Evolutionary conservation across 2,113 vertebrate species (phyloP).

Genomic region (Melozone crissalis): DNA sequence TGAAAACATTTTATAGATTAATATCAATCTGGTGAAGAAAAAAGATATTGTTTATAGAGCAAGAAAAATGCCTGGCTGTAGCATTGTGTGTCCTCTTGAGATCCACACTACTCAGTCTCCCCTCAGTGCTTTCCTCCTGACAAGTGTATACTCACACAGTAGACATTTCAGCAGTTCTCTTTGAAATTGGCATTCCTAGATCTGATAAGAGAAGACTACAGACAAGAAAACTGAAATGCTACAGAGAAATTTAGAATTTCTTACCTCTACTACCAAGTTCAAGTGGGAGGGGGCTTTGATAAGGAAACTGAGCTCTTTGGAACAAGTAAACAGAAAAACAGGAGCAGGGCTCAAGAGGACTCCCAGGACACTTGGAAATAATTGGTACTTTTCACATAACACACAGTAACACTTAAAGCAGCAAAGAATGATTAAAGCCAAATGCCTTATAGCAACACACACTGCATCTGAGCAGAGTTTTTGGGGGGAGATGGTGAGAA

Average conservation of each 20-base stretch:
- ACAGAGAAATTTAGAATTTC: not conserved
- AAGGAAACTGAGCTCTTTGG: not conserved
- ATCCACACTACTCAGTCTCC: not conserved
- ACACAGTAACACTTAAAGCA: not conserved
- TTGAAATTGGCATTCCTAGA: not conserved
- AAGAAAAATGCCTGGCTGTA: not conserved
- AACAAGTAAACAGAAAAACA: not conserved
- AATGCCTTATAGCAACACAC: not conserved
- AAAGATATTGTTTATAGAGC: not conserved
- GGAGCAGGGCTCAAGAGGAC: not conserved
- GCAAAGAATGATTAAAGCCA: not conserved
- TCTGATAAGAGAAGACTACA: not conserved
- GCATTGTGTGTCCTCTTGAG: not conserved
- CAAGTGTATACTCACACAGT: not conserved
- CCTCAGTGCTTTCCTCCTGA: not conserved
- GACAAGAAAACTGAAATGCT: not conserved
- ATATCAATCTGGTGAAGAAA: slow-evolving; percentile 30
- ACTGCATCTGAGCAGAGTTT: not conserved
- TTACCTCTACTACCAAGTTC: not conserved
- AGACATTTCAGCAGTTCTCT: not conserved
- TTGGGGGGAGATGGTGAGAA: not conserved
- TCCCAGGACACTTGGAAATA: not conserved
- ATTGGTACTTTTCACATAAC: not conserved
- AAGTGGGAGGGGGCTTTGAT: not conserved
- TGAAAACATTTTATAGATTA: not conserved